These are phyloP conservation scores for Stictonetta naevosa DNA, from an alignment of 2,113 vertebrate genomes.

Conservation along the genomic window DNA sequence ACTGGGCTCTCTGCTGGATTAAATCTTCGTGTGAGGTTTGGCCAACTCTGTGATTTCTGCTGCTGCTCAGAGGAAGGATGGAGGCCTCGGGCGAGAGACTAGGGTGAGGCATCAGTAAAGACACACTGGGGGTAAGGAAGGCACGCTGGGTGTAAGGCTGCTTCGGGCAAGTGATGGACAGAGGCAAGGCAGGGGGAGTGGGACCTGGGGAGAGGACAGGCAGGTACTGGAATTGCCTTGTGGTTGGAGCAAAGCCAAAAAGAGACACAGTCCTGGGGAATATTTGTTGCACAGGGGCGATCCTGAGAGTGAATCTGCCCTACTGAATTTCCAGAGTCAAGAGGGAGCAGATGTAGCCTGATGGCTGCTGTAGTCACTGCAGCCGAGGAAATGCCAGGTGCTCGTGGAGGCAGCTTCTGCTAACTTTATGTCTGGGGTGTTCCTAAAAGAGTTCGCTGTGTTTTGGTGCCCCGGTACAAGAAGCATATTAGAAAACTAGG, in stretches of 20 bases:
- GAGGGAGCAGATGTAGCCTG: neutral
- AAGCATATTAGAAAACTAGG: neutral
- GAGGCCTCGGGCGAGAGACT: neutral
- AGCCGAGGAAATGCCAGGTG: neutral
- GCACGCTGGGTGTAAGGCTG: neutral
- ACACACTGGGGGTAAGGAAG: neutral
- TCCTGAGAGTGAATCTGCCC: neutral
- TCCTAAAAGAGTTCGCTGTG: neutral
- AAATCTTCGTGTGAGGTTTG: neutral
- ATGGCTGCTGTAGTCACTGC: neutral
- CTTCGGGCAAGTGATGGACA: neutral
- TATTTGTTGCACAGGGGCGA: neutral
- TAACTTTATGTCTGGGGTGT: neutral
- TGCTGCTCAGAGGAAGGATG: neutral
- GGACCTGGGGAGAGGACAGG: neutral
- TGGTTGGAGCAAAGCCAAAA: neutral
- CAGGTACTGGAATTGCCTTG: accelerated
- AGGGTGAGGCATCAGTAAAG: neutral
- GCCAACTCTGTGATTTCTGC: neutral
- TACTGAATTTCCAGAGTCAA: neutral
- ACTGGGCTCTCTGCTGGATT: neutral
- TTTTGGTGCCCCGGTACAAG: neutral
- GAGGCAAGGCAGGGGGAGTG: neutral
- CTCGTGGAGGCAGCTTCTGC: neutral
- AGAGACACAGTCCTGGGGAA: neutral